Percentiles rank a stretch among this genome's conserved stretches.
phyloP scores from a whole-genome alignment of 2,888 invertebrate species.

The Iselma pallidipennis region DNA sequence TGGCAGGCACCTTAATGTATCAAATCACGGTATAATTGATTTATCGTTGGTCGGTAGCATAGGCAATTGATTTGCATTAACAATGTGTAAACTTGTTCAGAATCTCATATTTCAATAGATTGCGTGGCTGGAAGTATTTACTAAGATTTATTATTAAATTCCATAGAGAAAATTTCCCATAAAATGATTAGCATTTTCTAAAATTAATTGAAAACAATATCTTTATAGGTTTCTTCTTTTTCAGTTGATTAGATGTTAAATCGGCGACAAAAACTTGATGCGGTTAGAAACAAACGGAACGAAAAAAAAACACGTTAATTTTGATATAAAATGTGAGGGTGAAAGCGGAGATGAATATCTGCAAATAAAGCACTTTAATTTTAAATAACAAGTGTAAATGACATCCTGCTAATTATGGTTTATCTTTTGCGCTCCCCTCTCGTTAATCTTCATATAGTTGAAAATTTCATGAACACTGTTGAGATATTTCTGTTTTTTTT shows the following conservation, averaged over 20 bases:
- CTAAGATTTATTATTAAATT: constrained; percentile 36
- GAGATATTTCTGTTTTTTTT: constrained; percentile 34
- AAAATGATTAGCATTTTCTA: neutral
- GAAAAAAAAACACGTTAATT: constrained; percentile 14
- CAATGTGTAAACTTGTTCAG: constrained; percentile 55
- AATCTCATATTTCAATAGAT: constrained; percentile 52
- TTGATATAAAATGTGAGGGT: constrained; percentile 38
- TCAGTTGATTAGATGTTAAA: neutral
- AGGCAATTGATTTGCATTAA: constrained; percentile 57
- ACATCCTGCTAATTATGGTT: constrained; percentile 58
- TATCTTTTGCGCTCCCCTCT: constrained; percentile 54
- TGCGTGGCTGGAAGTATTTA: constrained; percentile 42
- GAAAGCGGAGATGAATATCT: constrained; percentile 42
- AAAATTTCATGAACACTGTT: constrained; percentile 47
- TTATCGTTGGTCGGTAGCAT: constrained; percentile 53
- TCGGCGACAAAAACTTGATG: neutral
- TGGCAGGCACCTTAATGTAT: constrained; percentile 56
- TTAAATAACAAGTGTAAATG: constrained; percentile 59
- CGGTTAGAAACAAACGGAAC: neutral
- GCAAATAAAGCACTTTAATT: constrained; percentile 53
- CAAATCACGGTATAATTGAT: constrained; percentile 57
- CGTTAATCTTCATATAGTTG: constrained; percentile 56
- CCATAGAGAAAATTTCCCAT: neutral
- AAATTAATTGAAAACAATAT: too few species aligned
- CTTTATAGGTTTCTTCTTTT: neutral